Conservation (phyloP, 2,113 vertebrate species). For the Chroicocephalus ridibundus region DNA sequence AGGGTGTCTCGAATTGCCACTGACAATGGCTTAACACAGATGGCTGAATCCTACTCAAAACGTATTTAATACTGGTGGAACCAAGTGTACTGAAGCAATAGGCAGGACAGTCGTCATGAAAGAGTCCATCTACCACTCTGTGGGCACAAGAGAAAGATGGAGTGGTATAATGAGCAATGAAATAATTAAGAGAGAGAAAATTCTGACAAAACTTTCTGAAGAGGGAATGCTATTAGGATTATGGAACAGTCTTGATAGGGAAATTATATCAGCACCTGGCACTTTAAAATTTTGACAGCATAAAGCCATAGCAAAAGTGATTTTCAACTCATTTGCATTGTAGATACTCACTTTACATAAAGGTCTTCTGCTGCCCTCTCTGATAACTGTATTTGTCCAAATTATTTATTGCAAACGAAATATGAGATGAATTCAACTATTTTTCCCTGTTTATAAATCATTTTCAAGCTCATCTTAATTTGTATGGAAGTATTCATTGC, state of each 20-base stretch:
- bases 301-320: slow-evolving; percentile 23
- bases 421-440: slow-evolving; percentile 10
- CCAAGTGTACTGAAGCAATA: not conserved
- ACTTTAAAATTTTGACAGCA: slow-evolving; percentile 15
- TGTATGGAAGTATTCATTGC: slow-evolving; percentile 29
- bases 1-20: not conserved
- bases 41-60: not conserved
- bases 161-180: not conserved
- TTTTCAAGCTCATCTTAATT: slow-evolving; percentile 46
- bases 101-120: not conserved
- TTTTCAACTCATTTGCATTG: slow-evolving; percentile 51
- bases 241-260: not conserved
- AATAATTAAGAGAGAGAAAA: not conserved
- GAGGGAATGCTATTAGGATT: not conserved
- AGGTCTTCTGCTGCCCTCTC: not conserved
- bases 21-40: not conserved
- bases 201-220: not conserved
- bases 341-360: not conserved
- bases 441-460: slow-evolving; percentile 30
- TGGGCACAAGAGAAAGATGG: not conserved
- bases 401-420: slow-evolving; percentile 40
- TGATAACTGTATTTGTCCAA: slow-evolving; percentile 50
- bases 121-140: not conserved
- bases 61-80: not conserved
- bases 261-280: slow-evolving; percentile 5